A percentile compares a stretch with the other conserved stretches of the same genome.
Evolutionary conservation across 1,140 invertebrate genomes (phyloP).

Genomic region (Camponotus vicinus): DNA sequence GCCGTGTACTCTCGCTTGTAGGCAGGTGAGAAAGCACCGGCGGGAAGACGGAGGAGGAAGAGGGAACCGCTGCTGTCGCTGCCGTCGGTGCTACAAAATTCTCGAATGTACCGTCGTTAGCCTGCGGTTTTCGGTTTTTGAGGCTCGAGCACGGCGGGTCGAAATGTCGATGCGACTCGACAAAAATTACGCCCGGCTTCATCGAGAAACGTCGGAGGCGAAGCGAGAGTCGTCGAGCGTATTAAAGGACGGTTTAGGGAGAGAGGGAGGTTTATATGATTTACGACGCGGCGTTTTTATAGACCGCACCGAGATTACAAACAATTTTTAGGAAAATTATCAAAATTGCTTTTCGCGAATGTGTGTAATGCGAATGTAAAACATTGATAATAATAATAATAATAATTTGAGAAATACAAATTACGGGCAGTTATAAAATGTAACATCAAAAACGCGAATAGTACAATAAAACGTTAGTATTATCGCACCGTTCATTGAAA

Average conservation of each 20-base stretch:
- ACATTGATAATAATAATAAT: not conserved
- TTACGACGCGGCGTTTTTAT: not conserved
- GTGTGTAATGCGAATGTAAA: not conserved
- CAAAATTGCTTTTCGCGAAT: not conserved
- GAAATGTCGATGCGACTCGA: too few species aligned
- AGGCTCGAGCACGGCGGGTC: slow-evolving; percentile 28
- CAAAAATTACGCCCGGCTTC: slow-evolving; percentile 28
- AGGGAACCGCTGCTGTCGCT: not conserved
- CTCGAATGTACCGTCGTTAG: slow-evolving; percentile 61
- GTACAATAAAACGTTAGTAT: slow-evolving; percentile 50
- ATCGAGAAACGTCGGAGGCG: not conserved
- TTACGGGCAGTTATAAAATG: not conserved
- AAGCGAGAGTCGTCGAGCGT: not conserved
- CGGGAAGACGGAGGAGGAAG: slow-evolving; percentile 31
- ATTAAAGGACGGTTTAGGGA: too few species aligned
- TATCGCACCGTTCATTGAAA: slow-evolving; percentile 20
- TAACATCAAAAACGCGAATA: slow-evolving; percentile 15
- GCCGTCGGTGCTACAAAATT: slow-evolving; percentile 66
- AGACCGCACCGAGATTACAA: not conserved
- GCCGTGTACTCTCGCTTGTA: slow-evolving; percentile 73
- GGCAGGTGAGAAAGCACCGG: slow-evolving; percentile 80
- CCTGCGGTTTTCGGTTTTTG: slow-evolving; percentile 57
- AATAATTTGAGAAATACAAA: slow-evolving; percentile 13
- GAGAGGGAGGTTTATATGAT: not conserved
- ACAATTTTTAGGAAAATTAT: slow-evolving; percentile 33